Conservation (phyloP, 64 coral and sea anemone species). For the Hydrozoanthus tunicans region DNA sequence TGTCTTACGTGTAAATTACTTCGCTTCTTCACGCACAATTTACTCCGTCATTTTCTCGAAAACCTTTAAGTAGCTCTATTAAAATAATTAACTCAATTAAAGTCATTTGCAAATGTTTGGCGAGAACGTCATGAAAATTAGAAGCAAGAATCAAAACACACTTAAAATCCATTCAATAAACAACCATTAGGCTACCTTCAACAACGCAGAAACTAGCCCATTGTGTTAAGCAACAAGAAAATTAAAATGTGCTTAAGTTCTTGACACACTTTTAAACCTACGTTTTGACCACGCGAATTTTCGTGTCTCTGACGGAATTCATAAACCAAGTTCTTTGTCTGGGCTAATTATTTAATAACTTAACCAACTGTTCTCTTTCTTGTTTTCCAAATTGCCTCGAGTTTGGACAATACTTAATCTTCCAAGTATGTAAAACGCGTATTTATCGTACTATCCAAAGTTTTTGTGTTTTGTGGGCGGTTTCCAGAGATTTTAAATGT, state of each 20-base stretch:
- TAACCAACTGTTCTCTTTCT: no score
- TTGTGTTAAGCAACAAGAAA: neutral
- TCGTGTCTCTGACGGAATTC: neutral
- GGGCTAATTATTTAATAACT: neutral
- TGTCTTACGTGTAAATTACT: neutral
- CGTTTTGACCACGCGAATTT: neutral
- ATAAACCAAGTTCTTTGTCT: neutral
- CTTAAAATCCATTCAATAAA: neutral
- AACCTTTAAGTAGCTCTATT: neutral
- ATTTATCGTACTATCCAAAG: no score
- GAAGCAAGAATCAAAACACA: neutral
- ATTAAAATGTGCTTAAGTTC: no score
- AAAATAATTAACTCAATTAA: neutral
- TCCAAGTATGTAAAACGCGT: no score
- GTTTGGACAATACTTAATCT: no score
- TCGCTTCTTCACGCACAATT: neutral
- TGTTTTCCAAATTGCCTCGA: no score
- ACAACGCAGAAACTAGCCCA: neutral
- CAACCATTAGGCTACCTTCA: neutral
- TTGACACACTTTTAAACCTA: no score
- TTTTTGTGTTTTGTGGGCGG: no score
- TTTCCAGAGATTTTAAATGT: no score
- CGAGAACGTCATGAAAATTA: slow-evolving; percentile 8
- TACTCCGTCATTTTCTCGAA: neutral
- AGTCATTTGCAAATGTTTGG: neutral